Evolutionary conservation across 2,888 invertebrate species (phyloP).

Genomic region (Mamestra brassicae): DNA sequence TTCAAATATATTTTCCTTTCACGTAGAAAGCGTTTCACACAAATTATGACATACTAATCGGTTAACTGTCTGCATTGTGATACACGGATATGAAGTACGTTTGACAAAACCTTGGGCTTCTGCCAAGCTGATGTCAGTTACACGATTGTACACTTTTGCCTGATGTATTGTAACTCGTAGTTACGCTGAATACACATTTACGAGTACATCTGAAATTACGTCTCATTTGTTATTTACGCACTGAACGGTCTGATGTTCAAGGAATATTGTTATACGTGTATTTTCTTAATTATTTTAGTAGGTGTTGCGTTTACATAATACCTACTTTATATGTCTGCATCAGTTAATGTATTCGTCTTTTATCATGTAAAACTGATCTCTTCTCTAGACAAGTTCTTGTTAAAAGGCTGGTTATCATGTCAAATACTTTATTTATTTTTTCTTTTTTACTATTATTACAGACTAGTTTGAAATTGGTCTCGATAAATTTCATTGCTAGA

Average conservation of each 20-base stretch:
- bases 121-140: constrained; percentile 79
- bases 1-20: constrained; percentile 36
- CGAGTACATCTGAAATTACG: constrained; percentile 45
- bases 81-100: constrained; percentile 64
- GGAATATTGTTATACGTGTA: constrained; percentile 9
- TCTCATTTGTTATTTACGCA: constrained; percentile 47
- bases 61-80: constrained; percentile 62
- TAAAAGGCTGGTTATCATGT: not conserved
- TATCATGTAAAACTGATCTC: constrained; percentile 12
- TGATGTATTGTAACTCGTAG: constrained; percentile 55
- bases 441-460: not conserved
- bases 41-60: constrained; percentile 67
- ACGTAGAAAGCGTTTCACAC: constrained; percentile 48
- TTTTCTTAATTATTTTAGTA: constrained; percentile 30
- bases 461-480: constrained; percentile 15
- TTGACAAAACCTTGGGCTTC: constrained; percentile 79
- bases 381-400: not conserved
- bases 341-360: constrained; percentile 15
- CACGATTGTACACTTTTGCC: constrained; percentile 61
- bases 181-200: constrained; percentile 40
- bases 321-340: not conserved
- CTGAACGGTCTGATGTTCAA: constrained; percentile 19
- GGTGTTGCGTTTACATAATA: constrained; percentile 2
- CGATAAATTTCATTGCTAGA: not conserved
- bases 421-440: not conserved